Percentiles rank a stretch among this genome's conserved stretches.
phyloP scores from a whole-genome alignment of 2,888 invertebrate species.

The Lithosia quadra region DNA sequence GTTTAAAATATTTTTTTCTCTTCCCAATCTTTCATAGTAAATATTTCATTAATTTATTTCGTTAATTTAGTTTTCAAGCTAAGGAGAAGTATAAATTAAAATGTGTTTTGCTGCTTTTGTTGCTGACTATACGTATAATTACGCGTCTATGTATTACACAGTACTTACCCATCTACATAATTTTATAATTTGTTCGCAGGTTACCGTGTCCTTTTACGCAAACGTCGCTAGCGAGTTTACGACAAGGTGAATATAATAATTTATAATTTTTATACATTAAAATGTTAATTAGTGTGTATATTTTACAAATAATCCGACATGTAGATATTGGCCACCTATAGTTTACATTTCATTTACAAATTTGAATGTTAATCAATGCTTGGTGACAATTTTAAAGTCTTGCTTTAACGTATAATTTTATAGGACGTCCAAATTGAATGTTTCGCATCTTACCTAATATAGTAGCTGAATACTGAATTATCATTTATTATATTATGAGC shows the following conservation, averaged over 20 bases:
- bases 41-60: no score
- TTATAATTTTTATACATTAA: slow-evolving; percentile 25
- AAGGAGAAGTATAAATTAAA: background rate
- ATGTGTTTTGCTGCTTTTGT: slow-evolving; percentile 1
- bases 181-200: slow-evolving; percentile 85
- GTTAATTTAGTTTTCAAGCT: background rate
- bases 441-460: background rate
- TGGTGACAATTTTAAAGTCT: background rate
- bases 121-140: slow-evolving; percentile 41
- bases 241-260: slow-evolving; percentile 88
- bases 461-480: background rate
- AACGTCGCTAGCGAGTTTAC: slow-evolving; percentile 92
- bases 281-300: slow-evolving; percentile 35
- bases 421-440: background rate
- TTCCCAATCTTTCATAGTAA: background rate
- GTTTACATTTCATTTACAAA: slow-evolving; percentile 19
- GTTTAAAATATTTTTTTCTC: background rate
- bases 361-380: background rate
- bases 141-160: slow-evolving; percentile 49
- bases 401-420: background rate
- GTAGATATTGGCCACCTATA: slow-evolving; percentile 12
- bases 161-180: slow-evolving; percentile 32
- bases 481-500: background rate
- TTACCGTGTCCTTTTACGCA: slow-evolving; percentile 93
- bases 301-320: slow-evolving; percentile 35